These are phyloP conservation scores for Bradypodion pumilum DNA, from an alignment of 2,797 vertebrate species.

Conservation along the genomic window DNA sequence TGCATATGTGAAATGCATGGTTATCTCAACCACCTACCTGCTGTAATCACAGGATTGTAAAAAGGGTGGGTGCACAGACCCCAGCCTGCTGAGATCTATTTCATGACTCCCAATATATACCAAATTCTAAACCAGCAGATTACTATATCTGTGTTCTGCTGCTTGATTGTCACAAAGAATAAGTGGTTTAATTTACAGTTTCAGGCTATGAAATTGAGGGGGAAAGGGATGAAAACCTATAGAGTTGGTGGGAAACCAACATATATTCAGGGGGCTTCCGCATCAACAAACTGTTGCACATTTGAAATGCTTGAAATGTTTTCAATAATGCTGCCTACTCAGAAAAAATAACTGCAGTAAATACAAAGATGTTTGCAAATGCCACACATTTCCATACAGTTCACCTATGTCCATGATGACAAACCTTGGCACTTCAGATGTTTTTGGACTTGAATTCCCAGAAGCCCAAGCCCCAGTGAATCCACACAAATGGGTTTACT, in stretches of 20 bases:
- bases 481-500: no score
- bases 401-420: no score
- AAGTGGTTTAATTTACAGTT: conserved; percentile 55
- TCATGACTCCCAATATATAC: conserved; percentile 54
- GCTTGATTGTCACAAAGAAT: conserved; percentile 54
- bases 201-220: conserved; percentile 33
- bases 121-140: conserved; percentile 67
- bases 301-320: conserved; percentile 15
- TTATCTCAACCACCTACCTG: conserved; percentile 55
- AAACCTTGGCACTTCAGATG: no score
- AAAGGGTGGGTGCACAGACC: conserved; percentile 66
- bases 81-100: conserved; percentile 69
- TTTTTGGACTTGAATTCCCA: no score
- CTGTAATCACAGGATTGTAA: conserved; percentile 72
- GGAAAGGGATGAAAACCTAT: background rate
- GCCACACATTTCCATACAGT: background rate
- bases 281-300: conserved; percentile 11
- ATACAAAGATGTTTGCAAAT: background rate
- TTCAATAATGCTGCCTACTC: background rate
- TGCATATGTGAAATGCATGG: conserved; percentile 65
- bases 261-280: conserved; percentile 28
- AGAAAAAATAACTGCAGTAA: background rate
- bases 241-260: background rate
- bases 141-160: conserved; percentile 67
- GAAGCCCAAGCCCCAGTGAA: no score